A percentile compares a stretch with the other conserved stretches of the same genome.
These are phyloP conservation scores for Perithous albicinctus DNA, from an alignment of 2,888 invertebrate species.

Conservation along the genomic window DNA sequence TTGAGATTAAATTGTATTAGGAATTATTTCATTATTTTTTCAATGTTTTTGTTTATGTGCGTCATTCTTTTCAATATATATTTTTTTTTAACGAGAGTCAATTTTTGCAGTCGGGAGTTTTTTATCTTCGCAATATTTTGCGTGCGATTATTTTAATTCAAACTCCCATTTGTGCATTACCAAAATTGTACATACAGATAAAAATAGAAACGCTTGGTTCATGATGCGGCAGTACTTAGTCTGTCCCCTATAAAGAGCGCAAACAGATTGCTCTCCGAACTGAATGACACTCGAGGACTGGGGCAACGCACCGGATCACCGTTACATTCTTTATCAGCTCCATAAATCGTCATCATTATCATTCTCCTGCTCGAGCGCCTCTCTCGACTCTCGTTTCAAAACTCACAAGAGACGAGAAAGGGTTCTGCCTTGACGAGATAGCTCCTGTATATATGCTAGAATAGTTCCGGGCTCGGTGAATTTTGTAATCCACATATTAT, in stretches of 20 bases:
- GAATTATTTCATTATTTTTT: too few species aligned
- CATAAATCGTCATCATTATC: background rate
- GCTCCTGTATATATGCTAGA: too few species aligned
- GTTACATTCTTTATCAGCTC: background rate
- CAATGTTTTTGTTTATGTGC: too few species aligned
- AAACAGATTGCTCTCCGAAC: conserved; percentile 20
- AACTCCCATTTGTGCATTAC: background rate
- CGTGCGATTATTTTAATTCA: too few species aligned
- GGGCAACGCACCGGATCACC: conserved; percentile 2
- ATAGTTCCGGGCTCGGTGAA: conserved; percentile 12
- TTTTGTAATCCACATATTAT: conserved; percentile 3
- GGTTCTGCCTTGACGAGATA: background rate
- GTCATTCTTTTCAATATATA: too few species aligned
- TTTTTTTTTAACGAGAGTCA: too few species aligned
- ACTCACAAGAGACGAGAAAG: background rate
- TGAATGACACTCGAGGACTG: conserved; percentile 36
- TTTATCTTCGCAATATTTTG: too few species aligned
- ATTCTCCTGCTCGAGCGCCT: background rate
- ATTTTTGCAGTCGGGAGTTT: too few species aligned
- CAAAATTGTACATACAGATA: background rate
- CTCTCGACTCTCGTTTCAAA: background rate
- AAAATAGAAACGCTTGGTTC: conserved; percentile 15
- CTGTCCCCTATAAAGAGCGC: background rate
- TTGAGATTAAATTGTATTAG: too few species aligned
- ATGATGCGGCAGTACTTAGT: background rate